Evolutionary conservation across 2,888 invertebrate genomes (phyloP).

Genomic region (Leptinotarsa tumamoca): DNA sequence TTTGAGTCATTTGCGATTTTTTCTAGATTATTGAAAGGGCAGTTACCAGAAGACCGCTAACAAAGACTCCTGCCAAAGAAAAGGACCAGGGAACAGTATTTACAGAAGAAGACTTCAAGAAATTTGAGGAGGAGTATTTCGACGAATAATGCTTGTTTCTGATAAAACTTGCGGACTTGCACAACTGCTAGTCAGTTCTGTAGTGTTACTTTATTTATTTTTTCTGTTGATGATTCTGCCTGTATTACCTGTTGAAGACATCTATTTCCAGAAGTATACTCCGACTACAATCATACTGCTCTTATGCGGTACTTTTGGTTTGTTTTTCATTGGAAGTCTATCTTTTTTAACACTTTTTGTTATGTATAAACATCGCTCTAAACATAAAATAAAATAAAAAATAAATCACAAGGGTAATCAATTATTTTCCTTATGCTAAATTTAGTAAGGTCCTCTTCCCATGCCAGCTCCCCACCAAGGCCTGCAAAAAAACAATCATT

Average conservation of each 20-base stretch:
- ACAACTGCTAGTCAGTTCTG: conserved; percentile 51
- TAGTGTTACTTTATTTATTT: conserved; percentile 56
- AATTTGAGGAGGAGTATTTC: conserved; percentile 76
- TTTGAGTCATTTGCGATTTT: conserved; percentile 20
- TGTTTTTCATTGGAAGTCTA: conserved; percentile 59
- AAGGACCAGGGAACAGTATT: conserved; percentile 73
- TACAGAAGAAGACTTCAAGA: conserved; percentile 77
- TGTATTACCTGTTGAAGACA: conserved; percentile 59
- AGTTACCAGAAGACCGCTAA: conserved; percentile 67
- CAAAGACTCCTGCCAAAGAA: conserved; percentile 61
- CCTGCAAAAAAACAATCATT: conserved; percentile 50
- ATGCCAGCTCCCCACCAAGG: conserved; percentile 64
- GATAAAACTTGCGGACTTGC: conserved; percentile 54
- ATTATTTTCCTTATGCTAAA: conserved; percentile 44
- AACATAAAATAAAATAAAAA: conserved; percentile 37
- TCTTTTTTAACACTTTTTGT: conserved; percentile 58
- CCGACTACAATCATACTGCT: conserved; percentile 56
- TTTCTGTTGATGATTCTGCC: conserved; percentile 59
- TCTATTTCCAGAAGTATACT: conserved; percentile 50
- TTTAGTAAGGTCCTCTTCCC: conserved; percentile 59
- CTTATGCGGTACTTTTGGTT: conserved; percentile 57
- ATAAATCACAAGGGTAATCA: conserved; percentile 20
- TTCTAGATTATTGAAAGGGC: conserved; percentile 72
- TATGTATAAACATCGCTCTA: conserved; percentile 49
- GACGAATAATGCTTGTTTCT: conserved; percentile 64